These are phyloP conservation scores for Bombus affinis DNA, from an alignment of 1,140 invertebrate species.

Conservation along the genomic window DNA sequence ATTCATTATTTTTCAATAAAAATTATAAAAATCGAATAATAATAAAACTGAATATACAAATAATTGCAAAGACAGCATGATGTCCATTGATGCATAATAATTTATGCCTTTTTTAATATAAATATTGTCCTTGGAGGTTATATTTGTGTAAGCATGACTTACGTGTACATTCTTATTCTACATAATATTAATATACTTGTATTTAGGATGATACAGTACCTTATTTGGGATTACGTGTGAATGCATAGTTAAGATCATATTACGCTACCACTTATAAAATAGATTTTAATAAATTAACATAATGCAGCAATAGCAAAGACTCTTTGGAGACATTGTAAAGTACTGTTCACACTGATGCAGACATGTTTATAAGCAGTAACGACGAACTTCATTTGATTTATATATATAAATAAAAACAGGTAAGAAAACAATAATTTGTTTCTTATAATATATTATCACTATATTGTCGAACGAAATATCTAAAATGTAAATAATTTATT, in stretches of 20 bases:
- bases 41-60: not conserved
- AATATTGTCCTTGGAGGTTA: slow-evolving; percentile 52
- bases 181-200: not conserved
- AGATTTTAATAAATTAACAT: slow-evolving; percentile 52
- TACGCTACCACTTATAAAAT: slow-evolving; percentile 46
- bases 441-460: not conserved
- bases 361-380: not conserved
- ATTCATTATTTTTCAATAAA: slow-evolving; percentile 3
- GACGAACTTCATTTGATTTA: not conserved
- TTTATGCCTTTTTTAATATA: slow-evolving; percentile 4
- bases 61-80: not conserved
- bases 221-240: slow-evolving; percentile 72
- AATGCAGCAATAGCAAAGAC: not conserved
- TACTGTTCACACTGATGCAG: slow-evolving; percentile 31
- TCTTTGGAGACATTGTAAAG: slow-evolving; percentile 29
- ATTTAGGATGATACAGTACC: slow-evolving; percentile 55
- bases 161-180: not conserved
- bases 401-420: not conserved
- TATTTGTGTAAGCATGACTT: slow-evolving; percentile 22
- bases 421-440: not conserved
- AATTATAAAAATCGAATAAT: not conserved
- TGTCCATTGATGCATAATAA: not conserved
- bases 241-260: slow-evolving; percentile 65
- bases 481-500: not conserved
- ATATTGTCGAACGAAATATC: not conserved